phyloP scores from a whole-genome alignment of 2,113 vertebrate genomes.

The Indicator maculatus region DNA sequence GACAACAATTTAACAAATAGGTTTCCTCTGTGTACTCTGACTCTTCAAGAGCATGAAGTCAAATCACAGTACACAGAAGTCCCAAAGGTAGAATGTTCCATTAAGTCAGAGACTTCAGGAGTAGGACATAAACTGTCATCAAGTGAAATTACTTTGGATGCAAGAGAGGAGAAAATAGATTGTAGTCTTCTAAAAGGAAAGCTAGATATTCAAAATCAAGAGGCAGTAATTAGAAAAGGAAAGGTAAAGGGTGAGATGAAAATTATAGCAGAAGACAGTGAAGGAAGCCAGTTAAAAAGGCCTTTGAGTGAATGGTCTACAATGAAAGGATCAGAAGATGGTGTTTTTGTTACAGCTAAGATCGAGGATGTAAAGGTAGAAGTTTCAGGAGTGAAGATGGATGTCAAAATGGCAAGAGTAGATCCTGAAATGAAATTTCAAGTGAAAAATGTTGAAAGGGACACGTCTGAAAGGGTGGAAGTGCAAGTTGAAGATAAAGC shows the following conservation, averaged over 20 bases:
- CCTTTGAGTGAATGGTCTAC: not conserved
- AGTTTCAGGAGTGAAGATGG: not conserved
- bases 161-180: not conserved
- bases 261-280: not conserved
- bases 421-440: constrained; percentile 61
- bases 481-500: constrained; percentile 56
- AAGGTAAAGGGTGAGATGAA: not conserved
- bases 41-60: not conserved
- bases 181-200: not conserved
- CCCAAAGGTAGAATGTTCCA: not conserved
- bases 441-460: constrained; percentile 46
- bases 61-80: not conserved
- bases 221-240: not conserved
- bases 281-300: constrained; percentile 15
- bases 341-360: constrained; percentile 18
- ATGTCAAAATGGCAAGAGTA: constrained; percentile 17
- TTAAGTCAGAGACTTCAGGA: not conserved
- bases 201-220: not conserved
- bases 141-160: constrained; percentile 7
- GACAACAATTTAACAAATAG: not conserved
- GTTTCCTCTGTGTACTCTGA: not conserved
- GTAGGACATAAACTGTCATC: not conserved
- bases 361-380: constrained; percentile 37
- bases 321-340: not conserved
- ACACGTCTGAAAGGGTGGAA: not conserved